Conservation (phyloP, 2,797 vertebrate genomes). For the Phylloscopus collybita region DNA sequence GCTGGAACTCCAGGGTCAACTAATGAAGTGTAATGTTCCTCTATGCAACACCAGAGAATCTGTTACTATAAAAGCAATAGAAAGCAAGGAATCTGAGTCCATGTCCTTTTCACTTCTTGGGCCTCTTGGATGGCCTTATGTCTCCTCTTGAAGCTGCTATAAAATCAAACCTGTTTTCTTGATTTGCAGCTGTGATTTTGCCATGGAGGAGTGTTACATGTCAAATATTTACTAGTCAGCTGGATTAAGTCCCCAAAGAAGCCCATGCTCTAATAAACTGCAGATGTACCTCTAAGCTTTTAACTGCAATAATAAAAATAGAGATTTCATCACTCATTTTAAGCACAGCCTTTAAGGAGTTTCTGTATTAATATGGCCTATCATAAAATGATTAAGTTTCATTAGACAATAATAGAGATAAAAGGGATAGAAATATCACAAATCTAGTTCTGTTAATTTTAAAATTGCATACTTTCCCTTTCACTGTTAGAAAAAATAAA, state of each 20-base stretch:
- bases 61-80: not conserved
- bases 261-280: not conserved
- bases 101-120: not conserved
- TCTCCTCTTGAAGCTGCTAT: not conserved
- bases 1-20: not conserved
- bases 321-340: slow-evolving; percentile 29
- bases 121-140: not conserved
- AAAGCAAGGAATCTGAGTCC: not conserved
- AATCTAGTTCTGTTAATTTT: not conserved
- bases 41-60: not conserved
- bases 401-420: slow-evolving; percentile 22
- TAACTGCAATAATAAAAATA: slow-evolving; percentile 11
- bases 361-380: slow-evolving; percentile 19
- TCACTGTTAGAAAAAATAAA: not conserved
- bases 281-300: not conserved
- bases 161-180: not conserved
- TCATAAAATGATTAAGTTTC: slow-evolving; percentile 50
- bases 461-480: not conserved
- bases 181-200: not conserved
- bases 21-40: not conserved
- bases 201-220: not conserved
- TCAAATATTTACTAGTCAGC: not conserved
- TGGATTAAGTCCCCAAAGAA: not conserved
- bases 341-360: not conserved
- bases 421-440: slow-evolving; percentile 2